These are phyloP conservation scores for Tragelaphus oryx DNA, from an alignment of 2,797 vertebrate genomes.

Conservation along the genomic window DNA sequence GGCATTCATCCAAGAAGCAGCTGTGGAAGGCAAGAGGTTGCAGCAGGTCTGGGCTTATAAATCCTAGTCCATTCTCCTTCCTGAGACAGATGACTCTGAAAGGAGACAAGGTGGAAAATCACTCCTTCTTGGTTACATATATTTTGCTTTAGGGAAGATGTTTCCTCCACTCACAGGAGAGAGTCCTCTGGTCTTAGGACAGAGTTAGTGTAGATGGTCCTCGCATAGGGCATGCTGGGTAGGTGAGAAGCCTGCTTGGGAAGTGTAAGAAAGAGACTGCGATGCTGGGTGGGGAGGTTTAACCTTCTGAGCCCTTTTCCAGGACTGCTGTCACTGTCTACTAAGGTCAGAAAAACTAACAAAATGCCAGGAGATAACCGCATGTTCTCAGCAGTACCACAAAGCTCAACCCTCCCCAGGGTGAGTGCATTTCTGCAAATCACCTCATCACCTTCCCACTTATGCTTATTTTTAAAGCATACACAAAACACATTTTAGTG, in stretches of 20 bases:
- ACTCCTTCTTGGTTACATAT: not conserved
- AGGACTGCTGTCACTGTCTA: not conserved
- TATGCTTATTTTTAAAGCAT: constrained; percentile 15
- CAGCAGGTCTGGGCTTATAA: not conserved
- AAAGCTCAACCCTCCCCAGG: not conserved
- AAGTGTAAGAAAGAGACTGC: not conserved
- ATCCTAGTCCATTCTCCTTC: not conserved
- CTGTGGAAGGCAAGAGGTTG: not conserved
- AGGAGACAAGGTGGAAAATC: constrained; percentile 1
- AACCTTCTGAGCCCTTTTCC: not conserved
- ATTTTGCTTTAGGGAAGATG: not conserved
- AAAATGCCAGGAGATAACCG: not conserved
- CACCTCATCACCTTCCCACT: not conserved
- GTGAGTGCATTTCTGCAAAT: not conserved
- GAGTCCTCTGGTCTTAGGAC: not conserved
- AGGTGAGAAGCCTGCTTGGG: not conserved
- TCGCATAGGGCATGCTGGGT: not conserved
- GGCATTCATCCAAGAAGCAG: not conserved
- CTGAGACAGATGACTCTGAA: not conserved
- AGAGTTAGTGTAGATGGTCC: not conserved
- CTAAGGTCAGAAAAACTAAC: not conserved
- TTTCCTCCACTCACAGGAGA: not conserved
- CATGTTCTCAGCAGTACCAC: not conserved
- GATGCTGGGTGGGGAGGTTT: not conserved
- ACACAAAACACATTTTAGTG: constrained; percentile 5